Base-by-base conservation (phyloP, 2,797 vertebrate species). In the Adrianichthys oophorus region DNA sequence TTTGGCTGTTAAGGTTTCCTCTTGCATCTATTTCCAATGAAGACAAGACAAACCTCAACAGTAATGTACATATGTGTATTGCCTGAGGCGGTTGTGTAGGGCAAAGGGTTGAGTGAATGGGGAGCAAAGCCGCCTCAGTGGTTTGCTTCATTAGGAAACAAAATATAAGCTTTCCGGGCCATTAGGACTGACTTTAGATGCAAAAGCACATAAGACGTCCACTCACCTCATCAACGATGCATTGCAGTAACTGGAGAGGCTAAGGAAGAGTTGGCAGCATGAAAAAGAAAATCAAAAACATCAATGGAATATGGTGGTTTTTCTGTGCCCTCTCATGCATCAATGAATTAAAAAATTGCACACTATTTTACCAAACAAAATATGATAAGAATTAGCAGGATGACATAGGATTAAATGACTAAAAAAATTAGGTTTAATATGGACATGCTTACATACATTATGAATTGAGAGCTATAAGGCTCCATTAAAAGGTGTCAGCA, bases 171-270 rank as follows among this genome's bases (percentile, higher is more conserved):
- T 98, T 99, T 98, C 96, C 95, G 95, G 91, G 92, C 95, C 97
- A 99, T 99, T 98, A 98, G 93, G 92, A 91, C 95, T 95, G 94
- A 97, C 95, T 98, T 98, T 97, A 96, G 95, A 94, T 96, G 95
- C 92, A 95, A 95, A 96, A 96, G 95, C 96, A 96, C 95, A 98
- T 95, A 97, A 98, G 96, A 96, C 91, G 91, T 81, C 84, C 95
- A 98, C 98, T 99, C 96, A 99, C 98, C 97, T 99, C 97, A 99
- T 99, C 98, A 98, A 99, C 96, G 95, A 99, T 99, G 96, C 97
- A 99, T 95, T 99, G 98, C 93, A 99, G 95, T 96, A 99, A 96
- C 97, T 99, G 98, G 90, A 99, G 95, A 95, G 98, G 97, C 96
- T 98, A 93, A 90, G 90, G 87, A 84, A 60, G 53, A 78, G 71